These are phyloP conservation scores for Erethizon dorsatum DNA, from an alignment of 2,797 vertebrate species.

Conservation along the genomic window DNA sequence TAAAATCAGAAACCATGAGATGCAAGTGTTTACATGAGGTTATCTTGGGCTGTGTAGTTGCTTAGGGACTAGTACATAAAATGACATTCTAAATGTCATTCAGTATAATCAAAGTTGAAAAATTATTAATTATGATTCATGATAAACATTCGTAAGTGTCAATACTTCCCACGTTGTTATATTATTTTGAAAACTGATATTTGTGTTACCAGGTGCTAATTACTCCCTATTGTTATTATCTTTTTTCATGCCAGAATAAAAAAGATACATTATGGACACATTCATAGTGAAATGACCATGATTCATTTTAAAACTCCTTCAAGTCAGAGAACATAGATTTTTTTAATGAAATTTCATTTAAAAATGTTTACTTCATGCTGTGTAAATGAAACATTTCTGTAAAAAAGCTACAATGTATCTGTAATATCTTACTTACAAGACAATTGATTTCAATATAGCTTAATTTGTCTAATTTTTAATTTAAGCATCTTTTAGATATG, in stretches of 20 bases:
- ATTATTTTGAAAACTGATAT: not conserved
- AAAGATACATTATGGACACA: not conserved
- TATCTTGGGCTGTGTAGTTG: not conserved
- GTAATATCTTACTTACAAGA: not conserved
- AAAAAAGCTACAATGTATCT: not conserved
- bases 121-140: not conserved
- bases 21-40: not conserved
- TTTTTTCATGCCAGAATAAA: not conserved
- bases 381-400: not conserved
- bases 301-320: not conserved
- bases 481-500: not conserved
- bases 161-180: not conserved
- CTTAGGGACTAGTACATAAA: not conserved
- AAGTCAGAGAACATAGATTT: not conserved
- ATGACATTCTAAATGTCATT: constrained; percentile 21
- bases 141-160: not conserved
- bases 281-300: not conserved
- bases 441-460: not conserved
- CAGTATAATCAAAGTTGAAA: constrained; percentile 15
- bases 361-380: not conserved
- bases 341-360: not conserved
- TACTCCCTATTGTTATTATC: not conserved
- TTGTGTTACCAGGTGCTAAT: not conserved
- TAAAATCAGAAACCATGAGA: not conserved
- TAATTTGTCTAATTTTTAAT: not conserved